A percentile compares a stretch with the other conserved stretches of the same genome.
phyloP scores from a whole-genome alignment of 2,888 invertebrate species.

The Altica lythri region DNA sequence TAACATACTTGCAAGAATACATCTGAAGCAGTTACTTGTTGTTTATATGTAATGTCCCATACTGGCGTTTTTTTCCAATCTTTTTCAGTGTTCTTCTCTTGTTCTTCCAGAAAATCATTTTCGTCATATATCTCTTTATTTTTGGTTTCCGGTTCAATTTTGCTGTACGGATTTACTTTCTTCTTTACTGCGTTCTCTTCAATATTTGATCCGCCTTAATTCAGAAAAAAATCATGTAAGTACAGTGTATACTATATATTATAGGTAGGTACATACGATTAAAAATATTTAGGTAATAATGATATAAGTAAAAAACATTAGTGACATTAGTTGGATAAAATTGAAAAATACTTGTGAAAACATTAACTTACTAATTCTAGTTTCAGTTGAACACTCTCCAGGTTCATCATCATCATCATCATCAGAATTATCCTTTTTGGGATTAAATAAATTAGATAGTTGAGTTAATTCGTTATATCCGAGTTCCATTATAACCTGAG shows the following conservation, averaged over 20 bases:
- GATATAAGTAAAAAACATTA: no score
- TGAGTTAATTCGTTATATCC: conserved; percentile 49
- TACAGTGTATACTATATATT: no score
- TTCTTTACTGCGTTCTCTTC: conserved; percentile 25
- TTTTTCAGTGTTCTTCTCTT: conserved; percentile 56
- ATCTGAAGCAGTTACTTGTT: conserved; percentile 84
- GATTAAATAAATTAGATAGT: conserved; percentile 51
- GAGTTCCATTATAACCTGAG: conserved; percentile 11
- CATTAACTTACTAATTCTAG: conserved; percentile 19
- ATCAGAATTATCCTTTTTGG: conserved; percentile 45
- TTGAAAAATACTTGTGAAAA: no score
- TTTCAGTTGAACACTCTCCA: conserved; percentile 30
- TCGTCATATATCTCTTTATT: conserved; percentile 9
- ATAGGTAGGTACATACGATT: no score
- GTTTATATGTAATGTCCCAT: conserved; percentile 83
- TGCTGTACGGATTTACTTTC: conserved; percentile 53
- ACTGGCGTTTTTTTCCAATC: conserved; percentile 71
- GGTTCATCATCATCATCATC: conserved; percentile 51
- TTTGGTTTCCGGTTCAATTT: conserved; percentile 48
- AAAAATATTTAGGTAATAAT: no score
- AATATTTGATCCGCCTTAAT: no score
- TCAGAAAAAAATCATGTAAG: no score
- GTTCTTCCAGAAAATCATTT: conserved; percentile 50
- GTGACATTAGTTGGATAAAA: no score
- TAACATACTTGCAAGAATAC: conserved; percentile 75